phyloP scores from a whole-genome alignment of 2,113 vertebrate genomes.

The Mustela lutreola region DNA sequence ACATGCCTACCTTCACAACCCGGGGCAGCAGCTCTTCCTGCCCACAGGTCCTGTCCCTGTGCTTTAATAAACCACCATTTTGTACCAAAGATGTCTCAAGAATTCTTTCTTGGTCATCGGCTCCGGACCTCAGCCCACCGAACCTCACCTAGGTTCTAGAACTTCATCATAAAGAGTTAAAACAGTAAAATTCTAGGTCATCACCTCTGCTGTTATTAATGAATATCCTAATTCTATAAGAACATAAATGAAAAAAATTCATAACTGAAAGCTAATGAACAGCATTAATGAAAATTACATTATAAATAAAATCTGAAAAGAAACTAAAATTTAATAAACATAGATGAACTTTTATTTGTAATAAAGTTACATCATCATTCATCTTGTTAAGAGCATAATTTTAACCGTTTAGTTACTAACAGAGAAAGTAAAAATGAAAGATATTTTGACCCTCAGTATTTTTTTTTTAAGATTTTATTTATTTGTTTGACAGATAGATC shows the following conservation, averaged over 20 bases:
- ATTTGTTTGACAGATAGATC: no score
- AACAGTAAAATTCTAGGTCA: not conserved
- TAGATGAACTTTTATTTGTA: not conserved
- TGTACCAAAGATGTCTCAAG: no score
- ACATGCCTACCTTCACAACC: no score
- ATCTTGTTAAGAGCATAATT: not conserved
- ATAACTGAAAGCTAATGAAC: not conserved
- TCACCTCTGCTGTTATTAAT: not conserved
- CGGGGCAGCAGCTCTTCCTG: no score
- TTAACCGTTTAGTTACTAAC: not conserved
- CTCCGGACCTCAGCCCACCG: no score
- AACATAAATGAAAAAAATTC: not conserved
- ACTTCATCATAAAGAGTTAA: not conserved
- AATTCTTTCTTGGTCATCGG: no score
- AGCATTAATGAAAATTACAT: not conserved
- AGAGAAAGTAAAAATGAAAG: conserved; percentile 1
- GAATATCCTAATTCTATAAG: not conserved
- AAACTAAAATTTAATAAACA: conserved; percentile 15
- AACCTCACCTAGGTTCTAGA: no score
- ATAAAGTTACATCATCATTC: not conserved
- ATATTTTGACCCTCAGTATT: not conserved
- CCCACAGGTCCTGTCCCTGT: no score
- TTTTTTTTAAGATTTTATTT: no score
- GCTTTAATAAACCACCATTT: no score
- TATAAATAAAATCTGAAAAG: conserved; percentile 27